These are phyloP conservation scores for Dermatophagoides farinae DNA, from an alignment of 1,140 invertebrate species.

Conservation along the genomic window DNA sequence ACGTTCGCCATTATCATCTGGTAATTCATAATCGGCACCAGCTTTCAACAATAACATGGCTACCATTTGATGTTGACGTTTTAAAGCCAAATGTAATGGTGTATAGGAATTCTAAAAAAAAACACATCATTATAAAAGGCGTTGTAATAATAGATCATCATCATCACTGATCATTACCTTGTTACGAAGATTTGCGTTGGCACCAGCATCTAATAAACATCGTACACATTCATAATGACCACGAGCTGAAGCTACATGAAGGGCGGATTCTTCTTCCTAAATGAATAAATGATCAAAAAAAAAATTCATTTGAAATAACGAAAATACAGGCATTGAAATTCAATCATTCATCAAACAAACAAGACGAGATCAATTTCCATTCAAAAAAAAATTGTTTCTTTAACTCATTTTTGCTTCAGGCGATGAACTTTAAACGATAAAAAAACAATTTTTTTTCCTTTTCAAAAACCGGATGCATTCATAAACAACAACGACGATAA, in stretches of 20 bases:
- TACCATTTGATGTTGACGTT: conserved; percentile 35
- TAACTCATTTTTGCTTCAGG: too few species aligned
- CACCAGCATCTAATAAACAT: conserved; percentile 37
- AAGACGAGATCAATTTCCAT: not conserved
- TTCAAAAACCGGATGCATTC: too few species aligned
- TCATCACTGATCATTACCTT: conserved; percentile 27
- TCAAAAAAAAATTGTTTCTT: not conserved
- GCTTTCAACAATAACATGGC: conserved; percentile 41
- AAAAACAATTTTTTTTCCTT: too few species aligned
- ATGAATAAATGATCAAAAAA: conserved; percentile 14
- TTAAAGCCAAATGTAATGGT: conserved; percentile 41
- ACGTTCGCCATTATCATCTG: conserved; percentile 35
- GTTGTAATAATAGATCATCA: not conserved
- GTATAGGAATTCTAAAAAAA: conserved; percentile 29
- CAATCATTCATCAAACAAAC: too few species aligned
- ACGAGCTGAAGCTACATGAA: conserved; percentile 33
- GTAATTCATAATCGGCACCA: conserved; percentile 33
- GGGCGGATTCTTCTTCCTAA: conserved; percentile 36
- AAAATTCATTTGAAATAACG: not conserved
- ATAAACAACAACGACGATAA: too few species aligned
- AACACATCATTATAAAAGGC: not conserved
- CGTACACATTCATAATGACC: conserved; percentile 38
- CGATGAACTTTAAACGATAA: too few species aligned
- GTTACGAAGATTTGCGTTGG: conserved; percentile 34
- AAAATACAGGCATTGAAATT: too few species aligned